Base-by-base conservation (phyloP, 2,113 vertebrate genomes). In the Rhegmatorhina hoffmannsi region DNA sequence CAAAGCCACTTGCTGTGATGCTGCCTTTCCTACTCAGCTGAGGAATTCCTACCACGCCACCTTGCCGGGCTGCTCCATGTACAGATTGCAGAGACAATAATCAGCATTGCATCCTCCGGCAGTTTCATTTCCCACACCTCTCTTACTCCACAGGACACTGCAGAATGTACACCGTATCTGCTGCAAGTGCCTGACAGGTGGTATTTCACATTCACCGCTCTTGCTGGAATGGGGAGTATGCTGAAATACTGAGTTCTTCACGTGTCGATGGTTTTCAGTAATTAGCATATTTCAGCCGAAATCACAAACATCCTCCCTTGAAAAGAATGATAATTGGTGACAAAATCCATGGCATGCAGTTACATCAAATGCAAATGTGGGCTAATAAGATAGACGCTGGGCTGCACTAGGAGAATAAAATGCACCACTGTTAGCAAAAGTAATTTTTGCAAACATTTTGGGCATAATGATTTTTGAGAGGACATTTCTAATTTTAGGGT, bases 331-430 rank as follows among this genome's bases (percentile, higher is more conserved):
- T 94, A 93, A 94, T 59, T 83, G 78, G 90, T 94, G 94, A 90
- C 93, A 97, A 95, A 96, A 95, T 91, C 83, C 13, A 2, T 84
- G 90, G 84, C 93, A 93, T n/a, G 33, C 83, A 81, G 88, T 77
- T 97, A 85, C 60, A 94, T 96, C 92, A 95, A 93, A 96, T 92
- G 93, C 93, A 96, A 92, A 94, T 94, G 77, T 68, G 50, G 60
- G 56, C 67, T 88, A 88, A 64, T 84, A 94, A 86, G 74, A 79
- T 20, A 93, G 75, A 89, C 18, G 58, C 60, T 23, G 70, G 73
- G 68, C 72, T 88, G 31, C 55, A 67, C 19, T 16, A 70, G 50
- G 59, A 88, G 55, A 94, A 90, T 67, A 67, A 91, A 85, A 74
- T 38, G 60, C 59, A 80, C 21, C 18, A 9, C 58, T 59, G 34